Evolutionary conservation across 2,113 vertebrate species (phyloP), one percentile per base, ranked within the genome.

Genomic region (Jaculus jaculus): DNA sequence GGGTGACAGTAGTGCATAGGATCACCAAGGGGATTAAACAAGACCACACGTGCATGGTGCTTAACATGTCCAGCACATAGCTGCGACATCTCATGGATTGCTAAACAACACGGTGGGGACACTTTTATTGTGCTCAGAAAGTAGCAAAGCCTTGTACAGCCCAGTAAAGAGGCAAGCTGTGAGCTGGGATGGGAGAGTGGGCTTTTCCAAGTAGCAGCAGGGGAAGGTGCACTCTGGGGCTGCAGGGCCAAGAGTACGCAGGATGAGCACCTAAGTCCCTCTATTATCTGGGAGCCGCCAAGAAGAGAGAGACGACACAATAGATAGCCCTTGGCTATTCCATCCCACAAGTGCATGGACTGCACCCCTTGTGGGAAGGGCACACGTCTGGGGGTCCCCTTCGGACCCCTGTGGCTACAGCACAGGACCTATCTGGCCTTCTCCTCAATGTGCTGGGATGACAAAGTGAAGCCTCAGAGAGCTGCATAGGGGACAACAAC

Each of bases 1-100:
- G 26, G 4, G 51, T 18, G n/a, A 84, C 8, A 39, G 21, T 0
- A 24, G 47, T 12, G 28, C 28, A 7, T 1, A 39, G 7, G 32
- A 1, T 2, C 30, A 16, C 84, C 23, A 28, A 17, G 42, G 21
- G 77, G 65, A 74, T 20, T 8, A 5, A 13, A 34, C 5, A 23
- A 58, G 54, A 15, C 23, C 83, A 37, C 0, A 1, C 4, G 2
- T 4, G 3, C 7, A 23, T 0, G 0, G 11, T 0, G 28, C 47
- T 89, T 34, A 73, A 42, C 87, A 28, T 4, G 8, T 51, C 81
- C 21, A 7, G 23, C 65, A 21, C 24, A 0, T 0, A 17, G 54
- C 12, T 32, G 12, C 17, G 18, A 32, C 80, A 21, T 18, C 47
- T 6, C 78, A 18, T 0, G 11, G 88, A 12, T 26, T 20, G 1